Evolutionary conservation across 2,888 invertebrate species (phyloP).

Genomic region (Emmelina monodactyla): DNA sequence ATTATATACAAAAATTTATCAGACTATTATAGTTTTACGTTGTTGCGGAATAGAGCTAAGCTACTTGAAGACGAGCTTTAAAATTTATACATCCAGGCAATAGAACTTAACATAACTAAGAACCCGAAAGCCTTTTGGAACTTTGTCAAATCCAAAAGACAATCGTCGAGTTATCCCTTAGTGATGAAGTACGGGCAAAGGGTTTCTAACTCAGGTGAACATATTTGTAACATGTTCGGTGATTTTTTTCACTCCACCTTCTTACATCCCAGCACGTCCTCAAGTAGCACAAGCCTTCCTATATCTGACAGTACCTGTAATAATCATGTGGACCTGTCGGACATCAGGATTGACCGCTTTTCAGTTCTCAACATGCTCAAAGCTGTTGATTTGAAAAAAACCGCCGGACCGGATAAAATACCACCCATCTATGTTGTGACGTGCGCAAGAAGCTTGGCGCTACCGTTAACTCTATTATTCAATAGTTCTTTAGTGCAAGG

Average conservation of each 20-base stretch:
- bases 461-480: slow-evolving; percentile 11
- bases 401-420: slow-evolving; percentile 14
- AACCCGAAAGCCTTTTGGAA: slow-evolving; percentile 4
- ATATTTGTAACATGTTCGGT: slow-evolving; percentile 2
- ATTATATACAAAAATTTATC: slow-evolving; percentile 2
- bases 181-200: slow-evolving; percentile 1
- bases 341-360: neutral
- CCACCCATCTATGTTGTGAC: slow-evolving; percentile 10
- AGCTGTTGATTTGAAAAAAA: slow-evolving; percentile 11
- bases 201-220: neutral
- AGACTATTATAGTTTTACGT: slow-evolving; percentile 1
- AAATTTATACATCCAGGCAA: neutral
- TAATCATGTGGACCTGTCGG: too few relatives aligned
- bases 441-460: slow-evolving; percentile 10
- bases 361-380: slow-evolving; percentile 7
- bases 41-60: neutral
- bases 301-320: too few relatives aligned
- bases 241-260: slow-evolving; percentile 5
- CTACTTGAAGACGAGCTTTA: neutral
- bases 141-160: slow-evolving; percentile 2
- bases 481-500: slow-evolving; percentile 6
- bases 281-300: neutral
- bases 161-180: neutral
- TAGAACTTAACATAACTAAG: neutral
- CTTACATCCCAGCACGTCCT: neutral